phyloP scores from a whole-genome alignment of 2,888 invertebrate species.

The Orthonevra nobilis region DNA sequence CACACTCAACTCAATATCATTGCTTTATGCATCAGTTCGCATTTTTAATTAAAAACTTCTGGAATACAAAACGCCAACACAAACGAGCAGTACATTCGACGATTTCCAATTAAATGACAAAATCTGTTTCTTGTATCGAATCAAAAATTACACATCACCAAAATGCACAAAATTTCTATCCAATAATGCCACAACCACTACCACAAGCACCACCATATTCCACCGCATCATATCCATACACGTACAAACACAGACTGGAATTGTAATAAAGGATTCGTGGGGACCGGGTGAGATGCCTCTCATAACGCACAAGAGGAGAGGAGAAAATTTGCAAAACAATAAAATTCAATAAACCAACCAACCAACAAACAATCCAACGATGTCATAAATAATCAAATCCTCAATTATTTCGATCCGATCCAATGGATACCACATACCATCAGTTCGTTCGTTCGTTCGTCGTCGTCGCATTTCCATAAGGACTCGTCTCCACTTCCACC shows the following conservation, averaged over 20 bases:
- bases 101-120: conserved; percentile 59
- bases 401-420: conserved; percentile 68
- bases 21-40: conserved; percentile 52
- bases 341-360: conserved; percentile 70
- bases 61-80: background rate
- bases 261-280: conserved; percentile 38
- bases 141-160: conserved; percentile 59
- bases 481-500: conserved; percentile 29
- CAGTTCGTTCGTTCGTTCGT: conserved; percentile 3
- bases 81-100: conserved; percentile 1
- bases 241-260: conserved; percentile 13
- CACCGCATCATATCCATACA: conserved; percentile 42
- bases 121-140: conserved; percentile 57
- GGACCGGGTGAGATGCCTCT: conserved; percentile 22
- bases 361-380: conserved; percentile 68
- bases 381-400: conserved; percentile 70
- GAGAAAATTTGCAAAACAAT: conserved; percentile 69
- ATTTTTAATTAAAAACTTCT: conserved; percentile 59
- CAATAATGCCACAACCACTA: background rate
- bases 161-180: conserved; percentile 32
- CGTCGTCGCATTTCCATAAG: conserved; percentile 52
- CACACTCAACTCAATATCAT: too few relatives aligned
- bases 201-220: conserved; percentile 28
- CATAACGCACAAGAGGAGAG: conserved; percentile 45
- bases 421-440: conserved; percentile 23